These are phyloP conservation scores for Phymanthus crucifer DNA, from an alignment of 92 coral and sea anemone species.

Conservation along the genomic window DNA sequence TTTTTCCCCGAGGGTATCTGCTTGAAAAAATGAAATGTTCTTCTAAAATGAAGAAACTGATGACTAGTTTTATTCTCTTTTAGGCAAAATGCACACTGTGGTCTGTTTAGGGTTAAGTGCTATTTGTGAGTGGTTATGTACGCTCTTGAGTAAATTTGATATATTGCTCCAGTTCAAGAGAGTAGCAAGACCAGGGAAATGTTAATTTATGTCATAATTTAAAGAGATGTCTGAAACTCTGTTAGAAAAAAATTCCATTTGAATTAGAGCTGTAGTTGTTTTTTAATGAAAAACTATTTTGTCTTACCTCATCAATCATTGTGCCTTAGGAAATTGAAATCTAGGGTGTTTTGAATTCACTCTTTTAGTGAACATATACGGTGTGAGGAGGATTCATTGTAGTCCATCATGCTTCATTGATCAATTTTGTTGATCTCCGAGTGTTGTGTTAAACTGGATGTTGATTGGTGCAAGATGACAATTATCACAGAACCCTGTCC, in stretches of 20 bases:
- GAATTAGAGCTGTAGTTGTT: not conserved
- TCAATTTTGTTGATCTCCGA: conserved; percentile 21
- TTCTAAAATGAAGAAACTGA: not conserved
- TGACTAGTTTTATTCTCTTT: not conserved
- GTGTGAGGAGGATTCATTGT: not conserved
- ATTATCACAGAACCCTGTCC: not conserved
- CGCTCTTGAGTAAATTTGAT: not conserved
- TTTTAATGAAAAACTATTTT: not conserved
- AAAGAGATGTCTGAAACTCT: not conserved
- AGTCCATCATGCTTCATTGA: conserved; percentile 40
- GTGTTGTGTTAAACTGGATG: conserved; percentile 17
- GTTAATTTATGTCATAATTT: conserved; percentile 4
- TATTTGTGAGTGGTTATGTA: not conserved
- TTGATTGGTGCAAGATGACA: conserved; percentile 32
- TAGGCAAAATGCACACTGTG: not conserved
- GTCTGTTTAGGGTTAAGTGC: not conserved
- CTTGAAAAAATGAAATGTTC: not conserved
- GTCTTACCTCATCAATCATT: conserved; percentile 7
- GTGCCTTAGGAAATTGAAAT: not conserved
- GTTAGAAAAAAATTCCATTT: not conserved
- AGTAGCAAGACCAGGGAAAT: not conserved
- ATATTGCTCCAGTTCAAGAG: conserved; percentile 3
- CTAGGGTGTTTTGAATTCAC: not conserved
- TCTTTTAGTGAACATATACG: conserved; percentile 20
- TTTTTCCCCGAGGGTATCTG: conserved; percentile 2